Evolutionary conservation across 2,888 invertebrate genomes (phyloP).

Genomic region (Leptura quadrifasciata): DNA sequence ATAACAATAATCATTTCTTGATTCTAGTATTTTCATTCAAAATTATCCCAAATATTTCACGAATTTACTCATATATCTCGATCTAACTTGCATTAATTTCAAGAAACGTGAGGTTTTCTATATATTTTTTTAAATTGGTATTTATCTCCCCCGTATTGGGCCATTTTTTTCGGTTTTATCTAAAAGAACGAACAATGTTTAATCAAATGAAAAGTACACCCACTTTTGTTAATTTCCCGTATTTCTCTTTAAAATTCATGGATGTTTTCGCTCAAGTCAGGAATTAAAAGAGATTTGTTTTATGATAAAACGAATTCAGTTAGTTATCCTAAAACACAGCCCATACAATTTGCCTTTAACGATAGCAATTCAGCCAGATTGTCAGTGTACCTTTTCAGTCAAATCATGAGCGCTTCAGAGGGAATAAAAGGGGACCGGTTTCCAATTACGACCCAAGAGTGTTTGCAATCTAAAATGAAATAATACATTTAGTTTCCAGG

Average conservation of each 20-base stretch:
- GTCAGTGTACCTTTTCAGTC: constrained; percentile 34
- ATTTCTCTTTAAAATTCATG: constrained; percentile 49
- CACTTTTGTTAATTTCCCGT: constrained; percentile 29
- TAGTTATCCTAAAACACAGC: constrained; percentile 41
- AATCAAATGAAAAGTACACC: constrained; percentile 19
- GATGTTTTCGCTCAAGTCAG: constrained; percentile 48
- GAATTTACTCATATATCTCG: no score
- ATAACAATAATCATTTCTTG: no score
- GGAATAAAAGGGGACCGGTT: background rate
- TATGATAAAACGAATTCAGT: constrained; percentile 49
- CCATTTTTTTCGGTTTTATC: constrained; percentile 3
- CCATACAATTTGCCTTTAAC: constrained; percentile 39
- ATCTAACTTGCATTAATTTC: background rate
- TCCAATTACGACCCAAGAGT: constrained; percentile 1
- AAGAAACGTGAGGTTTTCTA: background rate
- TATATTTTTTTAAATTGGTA: background rate
- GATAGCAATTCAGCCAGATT: constrained; percentile 36
- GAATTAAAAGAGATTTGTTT: constrained; percentile 51
- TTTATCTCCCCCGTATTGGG: background rate
- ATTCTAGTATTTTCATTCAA: no score
- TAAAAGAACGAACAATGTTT: constrained; percentile 18
- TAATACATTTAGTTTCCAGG: background rate
- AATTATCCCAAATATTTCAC: no score
- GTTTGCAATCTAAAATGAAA: background rate
- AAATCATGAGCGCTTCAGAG: constrained; percentile 18